phyloP scores from a whole-genome alignment of 2,797 vertebrate genomes.

The Acipenser oxyrinchus region DNA sequence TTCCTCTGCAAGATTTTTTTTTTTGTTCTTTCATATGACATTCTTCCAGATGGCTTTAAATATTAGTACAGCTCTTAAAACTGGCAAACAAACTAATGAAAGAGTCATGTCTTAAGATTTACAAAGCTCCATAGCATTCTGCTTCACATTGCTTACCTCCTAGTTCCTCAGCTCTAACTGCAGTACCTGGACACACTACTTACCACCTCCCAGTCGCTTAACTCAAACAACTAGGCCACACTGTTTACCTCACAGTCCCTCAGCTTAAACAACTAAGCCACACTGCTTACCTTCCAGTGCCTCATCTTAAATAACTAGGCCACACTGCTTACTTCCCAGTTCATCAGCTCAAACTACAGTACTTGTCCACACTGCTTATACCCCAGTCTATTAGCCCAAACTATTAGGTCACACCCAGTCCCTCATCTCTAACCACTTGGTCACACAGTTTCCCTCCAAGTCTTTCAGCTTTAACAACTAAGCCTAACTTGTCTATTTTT shows the following conservation, averaged over 20 bases:
- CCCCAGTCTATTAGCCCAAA: no score
- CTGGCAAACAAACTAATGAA: constrained; percentile 53
- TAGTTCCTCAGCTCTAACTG: constrained; percentile 33
- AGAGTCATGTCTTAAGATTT: constrained; percentile 35
- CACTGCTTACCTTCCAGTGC: constrained; percentile 32
- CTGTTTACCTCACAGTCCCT: not conserved
- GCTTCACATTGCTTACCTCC: constrained; percentile 18
- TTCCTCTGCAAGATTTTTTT: constrained; percentile 32
- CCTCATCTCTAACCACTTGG: not conserved
- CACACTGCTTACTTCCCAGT: constrained; percentile 16
- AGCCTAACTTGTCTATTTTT: no score
- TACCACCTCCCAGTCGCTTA: not conserved
- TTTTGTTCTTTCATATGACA: constrained; percentile 46
- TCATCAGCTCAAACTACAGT: not conserved
- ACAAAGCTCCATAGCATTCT: not conserved
- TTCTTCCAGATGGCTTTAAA: constrained; percentile 46
- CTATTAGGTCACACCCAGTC: not conserved
- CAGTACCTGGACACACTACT: constrained; percentile 23
- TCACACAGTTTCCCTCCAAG: constrained; percentile 7
- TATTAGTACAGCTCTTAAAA: constrained; percentile 29
- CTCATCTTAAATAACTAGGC: constrained; percentile 31
- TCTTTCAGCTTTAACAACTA: no score
- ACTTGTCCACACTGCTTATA: no score
- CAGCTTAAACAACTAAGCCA: not conserved
- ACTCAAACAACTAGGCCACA: not conserved